Base-by-base conservation (phyloP, 2,113 vertebrate species). In the Gadus chalcogrammus region DNA sequence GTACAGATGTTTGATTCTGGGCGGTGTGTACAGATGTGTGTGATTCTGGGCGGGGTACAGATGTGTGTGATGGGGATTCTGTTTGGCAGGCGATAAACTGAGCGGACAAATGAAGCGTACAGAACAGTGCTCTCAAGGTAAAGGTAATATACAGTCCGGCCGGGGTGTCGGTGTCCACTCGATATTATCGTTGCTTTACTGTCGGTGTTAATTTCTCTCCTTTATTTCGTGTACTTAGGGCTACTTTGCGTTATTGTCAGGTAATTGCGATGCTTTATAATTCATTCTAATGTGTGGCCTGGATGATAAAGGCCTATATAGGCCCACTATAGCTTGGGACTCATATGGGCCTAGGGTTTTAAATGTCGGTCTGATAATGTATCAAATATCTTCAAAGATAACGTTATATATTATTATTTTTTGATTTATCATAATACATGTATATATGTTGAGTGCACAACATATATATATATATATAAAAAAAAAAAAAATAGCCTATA, bases 81-180 rank as follows among this genome's bases (percentile, higher is more conserved):
- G 86, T 85, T 79, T 82, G 76, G 62, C 77, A 79, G 71, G 74
- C 73, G 82, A 88, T 87, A 85, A 85, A 85, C 77, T 84, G 79
- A 73, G 59, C 75, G 72, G 83, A 81, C 82, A 86, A 82, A 84
- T 78, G 77, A 84, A 73, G 79, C 85, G 85, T 64, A 69, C 83
- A 84, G 84, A 73, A 78, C 85, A 85, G 84, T 80, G 82, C 85
- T 88, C 85, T 90, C 82, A 88, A 89, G 88, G 87, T 85, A 87
- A 84, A 78, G 27, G 16, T 68, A 66, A 76, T 35, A 35, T 35
- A 35, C 6, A 35, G 31, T 35, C 31, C 31, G 31, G 31, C 31
- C 31, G 6, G 31, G 31, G 1, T 5, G 4, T 35, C 31, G 31
- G 28, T 35, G 31, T 35, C 31, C 31, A 35, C 31, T 35, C 60